Conservation (phyloP, 2,113 vertebrate species). For the Ictidomys tridecemlineatus region DNA sequence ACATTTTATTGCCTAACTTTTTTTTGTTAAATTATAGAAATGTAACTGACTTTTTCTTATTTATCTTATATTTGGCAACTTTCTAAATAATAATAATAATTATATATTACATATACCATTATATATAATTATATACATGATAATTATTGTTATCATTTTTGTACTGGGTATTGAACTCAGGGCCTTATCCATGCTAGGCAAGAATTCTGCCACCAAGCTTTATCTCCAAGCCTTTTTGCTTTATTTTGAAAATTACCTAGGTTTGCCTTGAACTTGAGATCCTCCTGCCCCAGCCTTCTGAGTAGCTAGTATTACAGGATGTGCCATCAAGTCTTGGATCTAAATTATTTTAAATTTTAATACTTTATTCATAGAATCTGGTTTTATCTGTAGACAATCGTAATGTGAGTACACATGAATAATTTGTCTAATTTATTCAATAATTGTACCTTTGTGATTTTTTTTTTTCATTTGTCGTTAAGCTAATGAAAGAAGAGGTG, state of each 20-base stretch:
- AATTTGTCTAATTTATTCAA: background rate
- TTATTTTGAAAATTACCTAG: background rate
- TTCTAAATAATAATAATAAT: background rate
- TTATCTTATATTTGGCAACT: background rate
- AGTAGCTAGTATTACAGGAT: background rate
- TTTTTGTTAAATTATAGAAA: background rate
- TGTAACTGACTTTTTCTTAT: background rate
- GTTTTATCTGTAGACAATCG: conserved; percentile 1
- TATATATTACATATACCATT: too few relatives aligned
- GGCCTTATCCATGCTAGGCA: background rate
- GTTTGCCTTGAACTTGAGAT: background rate
- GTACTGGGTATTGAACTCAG: background rate
- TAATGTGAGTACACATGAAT: background rate
- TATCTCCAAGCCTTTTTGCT: background rate
- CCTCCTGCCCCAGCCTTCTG: background rate
- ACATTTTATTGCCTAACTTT: background rate
- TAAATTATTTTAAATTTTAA: conserved; percentile 34
- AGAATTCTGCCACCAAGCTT: background rate
- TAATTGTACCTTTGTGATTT: background rate
- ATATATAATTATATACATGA: too few relatives aligned
- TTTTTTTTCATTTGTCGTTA: conserved; percentile 7
- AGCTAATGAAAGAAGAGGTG: background rate
- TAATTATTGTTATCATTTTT: background rate
- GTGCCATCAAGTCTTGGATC: background rate
- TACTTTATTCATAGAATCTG: background rate